Conservation (phyloP, 2,797 vertebrate genomes). For the Pseudochirops corinnae region DNA sequence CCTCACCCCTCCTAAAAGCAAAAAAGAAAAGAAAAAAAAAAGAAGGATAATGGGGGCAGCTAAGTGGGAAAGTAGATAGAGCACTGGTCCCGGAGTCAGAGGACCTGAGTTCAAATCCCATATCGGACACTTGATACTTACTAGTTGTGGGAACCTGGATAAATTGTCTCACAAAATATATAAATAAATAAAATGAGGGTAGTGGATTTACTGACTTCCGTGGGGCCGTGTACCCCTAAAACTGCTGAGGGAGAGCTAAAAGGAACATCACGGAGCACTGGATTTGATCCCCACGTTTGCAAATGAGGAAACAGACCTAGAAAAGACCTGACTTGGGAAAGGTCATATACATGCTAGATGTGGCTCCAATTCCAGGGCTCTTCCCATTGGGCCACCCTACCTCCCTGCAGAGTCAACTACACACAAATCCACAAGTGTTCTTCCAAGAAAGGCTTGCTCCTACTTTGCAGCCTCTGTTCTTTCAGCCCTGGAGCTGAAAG, state of each 20-base stretch:
- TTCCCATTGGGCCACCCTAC: neutral
- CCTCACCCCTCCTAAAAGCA: too few relatives aligned
- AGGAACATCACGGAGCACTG: neutral
- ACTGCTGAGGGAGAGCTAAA: neutral
- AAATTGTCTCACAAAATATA: too few relatives aligned
- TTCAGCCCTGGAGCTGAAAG: neutral
- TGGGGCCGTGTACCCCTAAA: neutral
- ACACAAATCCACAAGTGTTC: neutral
- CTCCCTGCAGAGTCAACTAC: neutral
- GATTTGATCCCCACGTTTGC: neutral
- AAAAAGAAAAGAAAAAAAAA: neutral
- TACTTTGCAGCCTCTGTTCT: neutral
- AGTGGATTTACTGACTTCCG: neutral
- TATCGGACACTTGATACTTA: too few relatives aligned
- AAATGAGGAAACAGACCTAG: neutral
- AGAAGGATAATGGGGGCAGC: neutral
- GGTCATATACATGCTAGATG: neutral
- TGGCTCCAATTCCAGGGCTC: neutral
- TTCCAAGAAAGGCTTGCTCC: neutral
- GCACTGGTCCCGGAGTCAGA: too few relatives aligned
- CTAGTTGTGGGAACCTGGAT: too few relatives aligned
- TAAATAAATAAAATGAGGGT: too few relatives aligned
- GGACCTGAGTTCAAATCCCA: too few relatives aligned
- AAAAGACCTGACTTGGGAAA: neutral
- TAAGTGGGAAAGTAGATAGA: too few relatives aligned